phyloP scores from a whole-genome alignment of 2,888 invertebrate species.

The Epiblema foenella region DNA sequence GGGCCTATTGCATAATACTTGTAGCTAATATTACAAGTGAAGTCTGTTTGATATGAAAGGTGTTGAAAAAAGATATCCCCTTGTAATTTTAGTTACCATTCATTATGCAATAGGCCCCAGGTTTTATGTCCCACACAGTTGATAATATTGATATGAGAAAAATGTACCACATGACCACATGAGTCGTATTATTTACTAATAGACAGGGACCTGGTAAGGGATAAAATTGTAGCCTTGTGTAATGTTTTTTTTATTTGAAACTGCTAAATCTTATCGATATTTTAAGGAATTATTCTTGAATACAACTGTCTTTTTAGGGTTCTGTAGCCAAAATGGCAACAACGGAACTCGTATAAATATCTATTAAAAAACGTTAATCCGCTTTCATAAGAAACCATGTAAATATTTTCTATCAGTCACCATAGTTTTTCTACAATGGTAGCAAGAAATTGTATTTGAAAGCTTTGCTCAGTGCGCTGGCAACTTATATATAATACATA shows the following conservation, averaged over 20 bases:
- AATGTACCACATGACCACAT: too few species aligned
- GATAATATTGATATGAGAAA: too few species aligned
- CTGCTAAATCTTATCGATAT: neutral
- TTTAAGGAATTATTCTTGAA: neutral
- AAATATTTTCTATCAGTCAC: constrained; percentile 63
- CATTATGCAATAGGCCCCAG: neutral
- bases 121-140: too few species aligned
- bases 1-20: too few species aligned
- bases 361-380: neutral
- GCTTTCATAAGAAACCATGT: constrained; percentile 64
- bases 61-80: too few species aligned
- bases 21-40: too few species aligned
- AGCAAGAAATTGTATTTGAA: constrained; percentile 11
- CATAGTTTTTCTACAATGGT: constrained; percentile 72
- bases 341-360: too few species aligned
- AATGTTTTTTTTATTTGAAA: neutral
- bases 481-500: constrained; percentile 9
- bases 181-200: neutral
- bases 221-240: neutral
- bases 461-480: neutral
- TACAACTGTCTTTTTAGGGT: neutral
- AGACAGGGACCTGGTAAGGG: neutral
- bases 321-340: too few species aligned
- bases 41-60: too few species aligned
- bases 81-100: too few species aligned